Evolutionary conservation across 2,888 invertebrate genomes (phyloP), one percentile per base, ranked within the genome.

Genomic region (Mythimna albipuncta): DNA sequence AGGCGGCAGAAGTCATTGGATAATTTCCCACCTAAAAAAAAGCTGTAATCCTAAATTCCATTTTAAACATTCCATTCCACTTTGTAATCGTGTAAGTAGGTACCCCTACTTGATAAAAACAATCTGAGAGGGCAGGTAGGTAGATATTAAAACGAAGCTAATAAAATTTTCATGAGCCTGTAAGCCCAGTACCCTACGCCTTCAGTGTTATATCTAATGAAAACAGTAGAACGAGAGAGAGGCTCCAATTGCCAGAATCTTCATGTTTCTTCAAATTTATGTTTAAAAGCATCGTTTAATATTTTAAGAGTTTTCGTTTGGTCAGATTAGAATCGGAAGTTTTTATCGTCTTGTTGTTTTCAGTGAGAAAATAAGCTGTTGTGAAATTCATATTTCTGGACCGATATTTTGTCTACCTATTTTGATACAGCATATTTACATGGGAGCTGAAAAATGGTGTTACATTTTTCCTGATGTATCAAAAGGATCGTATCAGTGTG

Each of bases 151-250:
- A 63, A 64, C 63, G 54, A 41, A 41, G 38, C 0, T 59, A 7
- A 41, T 76, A 41, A 61, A 75, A 55, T 0, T 35, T 81, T 81
- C 26, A 81, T 64, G 75, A 61, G n/a, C 32, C 54, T 10, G 44
- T 61, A 75, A 61, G n/a, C 47, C 54, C 13, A 35, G 16, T 75
- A n/a, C 64, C 59, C 63, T 75, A n/a, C 59, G 54, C 38, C 11
- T 41, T 47, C 32, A 2, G 21, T 64, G 21, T 41, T 64, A 41
- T 59, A 32, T 64, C 10, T 64, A 73, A 79, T 80, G 63, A 54
- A 79, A 47, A 74, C 74, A 54, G 57, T 47, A 21, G 6, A 73
- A 73, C 21, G 6, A n/a, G 38, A 5, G 57, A 38, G 63, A 10
- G 13, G 2, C 13, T 26, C 32, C 32, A 59, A 74, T 74, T 50